Evolutionary conservation across 2,797 vertebrate species (phyloP).

Genomic region (Pangasius mekongensis): DNA sequence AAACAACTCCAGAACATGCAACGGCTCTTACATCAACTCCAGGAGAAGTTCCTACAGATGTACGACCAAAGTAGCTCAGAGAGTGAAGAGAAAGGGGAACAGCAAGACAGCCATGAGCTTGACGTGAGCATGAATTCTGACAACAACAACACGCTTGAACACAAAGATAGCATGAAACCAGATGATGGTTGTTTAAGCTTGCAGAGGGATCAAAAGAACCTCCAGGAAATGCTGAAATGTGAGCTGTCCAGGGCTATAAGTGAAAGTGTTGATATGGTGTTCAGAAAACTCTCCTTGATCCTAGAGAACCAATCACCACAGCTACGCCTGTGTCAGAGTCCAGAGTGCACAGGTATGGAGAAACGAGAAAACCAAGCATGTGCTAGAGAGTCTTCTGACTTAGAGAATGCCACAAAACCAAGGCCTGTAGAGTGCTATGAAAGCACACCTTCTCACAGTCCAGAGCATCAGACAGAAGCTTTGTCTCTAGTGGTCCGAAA

Average conservation of each 20-base stretch:
- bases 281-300: constrained; percentile 76
- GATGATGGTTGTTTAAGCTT: constrained; percentile 56
- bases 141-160: constrained; percentile 44
- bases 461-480: constrained; percentile 74
- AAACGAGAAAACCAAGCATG: constrained; percentile 64
- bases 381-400: constrained; percentile 65
- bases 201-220: constrained; percentile 68
- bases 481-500: constrained; percentile 76
- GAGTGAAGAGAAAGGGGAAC: constrained; percentile 60
- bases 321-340: constrained; percentile 61
- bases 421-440: constrained; percentile 72
- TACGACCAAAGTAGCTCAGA: constrained; percentile 72
- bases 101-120: constrained; percentile 45
- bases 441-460: constrained; percentile 68
- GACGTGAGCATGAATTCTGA: constrained; percentile 51
- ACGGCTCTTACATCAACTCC: constrained; percentile 82
- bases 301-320: constrained; percentile 68
- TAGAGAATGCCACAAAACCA: constrained; percentile 66
- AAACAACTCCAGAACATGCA: constrained; percentile 89
- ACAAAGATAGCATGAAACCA: constrained; percentile 64
- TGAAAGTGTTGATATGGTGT: constrained; percentile 84
- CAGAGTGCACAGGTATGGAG: constrained; percentile 58
- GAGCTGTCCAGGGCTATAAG: constrained; percentile 83
- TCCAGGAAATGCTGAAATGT: constrained; percentile 83
- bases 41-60: constrained; percentile 83